A percentile compares a stretch with the other conserved stretches of the same genome.
These are phyloP conservation scores for Eurystomus glaucurus DNA, from an alignment of 2,797 vertebrate species.

Conservation along the genomic window DNA sequence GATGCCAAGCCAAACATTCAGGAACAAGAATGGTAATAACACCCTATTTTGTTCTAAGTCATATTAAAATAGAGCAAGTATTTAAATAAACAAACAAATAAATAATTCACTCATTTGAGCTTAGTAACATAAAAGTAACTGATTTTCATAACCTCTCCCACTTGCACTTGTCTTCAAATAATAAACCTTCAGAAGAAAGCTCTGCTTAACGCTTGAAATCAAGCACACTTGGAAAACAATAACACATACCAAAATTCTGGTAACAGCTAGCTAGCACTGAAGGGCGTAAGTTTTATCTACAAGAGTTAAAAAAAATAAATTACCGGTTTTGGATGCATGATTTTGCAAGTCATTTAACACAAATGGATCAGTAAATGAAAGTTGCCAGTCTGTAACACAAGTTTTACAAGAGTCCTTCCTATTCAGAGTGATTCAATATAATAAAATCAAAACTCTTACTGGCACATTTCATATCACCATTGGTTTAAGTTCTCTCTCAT, in stretches of 20 bases:
- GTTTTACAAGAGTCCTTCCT: neutral
- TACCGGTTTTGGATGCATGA: neutral
- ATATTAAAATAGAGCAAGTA: conserved; percentile 62
- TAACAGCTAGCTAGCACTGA: neutral
- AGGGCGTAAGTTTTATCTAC: neutral
- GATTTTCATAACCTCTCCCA: conserved; percentile 20
- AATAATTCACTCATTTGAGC: neutral
- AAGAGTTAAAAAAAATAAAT: neutral
- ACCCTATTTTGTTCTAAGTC: conserved; percentile 69
- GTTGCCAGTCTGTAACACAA: neutral
- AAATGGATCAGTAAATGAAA: neutral
- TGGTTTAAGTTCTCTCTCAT: neutral
- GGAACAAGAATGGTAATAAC: conserved; percentile 73
- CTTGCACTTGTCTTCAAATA: conserved; percentile 39
- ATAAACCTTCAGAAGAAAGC: conserved; percentile 1
- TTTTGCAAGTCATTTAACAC: neutral
- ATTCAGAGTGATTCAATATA: rapidly evolving
- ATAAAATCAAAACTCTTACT: neutral
- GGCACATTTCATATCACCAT: neutral
- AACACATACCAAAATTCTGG: neutral
- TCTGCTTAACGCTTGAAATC: neutral
- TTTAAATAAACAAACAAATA: neutral
- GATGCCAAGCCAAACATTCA: conserved; percentile 78
- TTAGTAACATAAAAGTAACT: conserved; percentile 33
- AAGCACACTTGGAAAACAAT: neutral